Percentiles rank a stretch among this genome's conserved stretches.
These are phyloP conservation scores for Meloidogyne chitwoodi DNA, from an alignment of 1,140 invertebrate species.

Conservation along the genomic window DNA sequence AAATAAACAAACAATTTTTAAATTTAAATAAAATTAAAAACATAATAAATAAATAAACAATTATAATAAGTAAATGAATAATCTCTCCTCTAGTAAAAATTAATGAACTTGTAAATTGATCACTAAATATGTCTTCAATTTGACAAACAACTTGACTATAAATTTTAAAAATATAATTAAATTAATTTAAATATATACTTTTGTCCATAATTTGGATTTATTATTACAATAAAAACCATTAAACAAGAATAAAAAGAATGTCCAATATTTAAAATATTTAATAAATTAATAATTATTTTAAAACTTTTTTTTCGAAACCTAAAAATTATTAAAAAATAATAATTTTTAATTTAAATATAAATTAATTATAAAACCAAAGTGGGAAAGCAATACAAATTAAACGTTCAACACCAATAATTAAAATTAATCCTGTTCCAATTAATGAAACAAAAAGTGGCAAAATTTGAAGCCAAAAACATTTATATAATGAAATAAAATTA, in stretches of 20 bases:
- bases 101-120: background rate
- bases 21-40: background rate
- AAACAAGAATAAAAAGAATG: background rate
- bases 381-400: background rate
- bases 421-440: background rate
- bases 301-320: background rate
- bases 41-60: background rate
- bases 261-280: background rate
- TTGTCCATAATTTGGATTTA: background rate
- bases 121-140: background rate
- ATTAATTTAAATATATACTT: background rate
- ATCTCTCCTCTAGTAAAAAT: background rate
- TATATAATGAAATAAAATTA: background rate
- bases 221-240: background rate
- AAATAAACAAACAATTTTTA: background rate
- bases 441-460: background rate
- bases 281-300: background rate
- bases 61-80: background rate
- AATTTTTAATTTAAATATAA: background rate
- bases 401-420: background rate
- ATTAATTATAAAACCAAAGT: background rate
- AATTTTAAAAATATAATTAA: background rate
- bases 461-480: background rate
- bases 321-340: background rate
- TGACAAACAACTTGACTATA: background rate